Percentiles rank a stretch among this genome's conserved stretches.
phyloP scores from a whole-genome alignment of 1,140 invertebrate species.

The Drosophila subobscura region DNA sequence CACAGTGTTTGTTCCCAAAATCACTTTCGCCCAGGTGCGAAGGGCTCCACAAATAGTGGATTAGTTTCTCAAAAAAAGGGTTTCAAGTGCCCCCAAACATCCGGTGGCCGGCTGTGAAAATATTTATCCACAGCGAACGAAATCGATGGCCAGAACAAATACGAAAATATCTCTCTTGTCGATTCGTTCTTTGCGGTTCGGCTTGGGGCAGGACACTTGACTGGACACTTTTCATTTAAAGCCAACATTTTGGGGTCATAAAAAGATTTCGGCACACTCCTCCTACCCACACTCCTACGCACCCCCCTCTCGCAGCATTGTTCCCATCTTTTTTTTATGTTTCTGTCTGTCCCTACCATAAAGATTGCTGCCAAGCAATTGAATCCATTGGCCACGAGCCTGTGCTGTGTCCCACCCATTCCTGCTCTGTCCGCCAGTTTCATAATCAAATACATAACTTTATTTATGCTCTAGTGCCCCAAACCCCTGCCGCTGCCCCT shows the following conservation, averaged over 20 bases:
- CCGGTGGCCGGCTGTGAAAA: neutral
- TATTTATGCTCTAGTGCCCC: constrained; percentile 51
- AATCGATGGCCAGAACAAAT: constrained; percentile 9
- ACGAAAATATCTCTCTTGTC: neutral
- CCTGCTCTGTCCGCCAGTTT: constrained; percentile 30
- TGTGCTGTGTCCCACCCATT: neutral
- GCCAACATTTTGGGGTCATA: constrained; percentile 55
- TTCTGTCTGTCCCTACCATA: constrained; percentile 21
- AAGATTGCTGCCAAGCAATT: constrained; percentile 72
- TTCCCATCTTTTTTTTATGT: constrained; percentile 30
- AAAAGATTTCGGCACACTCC: constrained; percentile 45
- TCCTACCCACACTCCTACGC: neutral
- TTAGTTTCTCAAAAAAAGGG: constrained; percentile 1
- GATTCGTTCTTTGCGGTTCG: constrained; percentile 16
- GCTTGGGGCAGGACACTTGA: constrained; percentile 42
- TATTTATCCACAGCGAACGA: too few species aligned
- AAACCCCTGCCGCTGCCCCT: neutral
- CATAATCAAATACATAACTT: constrained; percentile 78
- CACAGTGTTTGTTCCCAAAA: constrained; percentile 23
- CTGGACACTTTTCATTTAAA: constrained; percentile 66
- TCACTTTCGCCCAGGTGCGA: constrained; percentile 24
- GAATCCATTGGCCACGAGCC: constrained; percentile 62
- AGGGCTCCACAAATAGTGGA: constrained; percentile 38
- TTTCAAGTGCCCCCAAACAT: neutral
- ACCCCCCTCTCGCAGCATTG: neutral